phyloP scores from a whole-genome alignment of 2,797 vertebrate genomes.

The Mastacembelus armatus region DNA sequence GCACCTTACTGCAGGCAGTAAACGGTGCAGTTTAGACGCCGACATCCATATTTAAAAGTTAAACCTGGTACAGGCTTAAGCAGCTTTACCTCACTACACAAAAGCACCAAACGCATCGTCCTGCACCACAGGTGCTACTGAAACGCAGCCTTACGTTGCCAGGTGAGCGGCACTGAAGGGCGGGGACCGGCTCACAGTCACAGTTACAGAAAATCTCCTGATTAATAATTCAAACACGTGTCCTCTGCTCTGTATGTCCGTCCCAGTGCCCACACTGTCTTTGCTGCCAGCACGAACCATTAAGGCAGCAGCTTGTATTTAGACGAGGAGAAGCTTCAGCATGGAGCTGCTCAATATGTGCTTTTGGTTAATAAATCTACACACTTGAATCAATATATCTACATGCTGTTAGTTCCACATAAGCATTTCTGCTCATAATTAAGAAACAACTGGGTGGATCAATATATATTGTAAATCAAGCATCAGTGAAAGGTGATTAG shows the following conservation, averaged over 20 bases:
- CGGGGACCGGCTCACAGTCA: conserved; percentile 30
- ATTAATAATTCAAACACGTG: conserved; percentile 77
- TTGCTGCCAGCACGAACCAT: conserved; percentile 61
- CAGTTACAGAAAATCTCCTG: conserved; percentile 44
- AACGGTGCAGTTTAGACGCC: too few species aligned
- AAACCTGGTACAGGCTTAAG: not conserved
- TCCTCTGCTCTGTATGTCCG: conserved; percentile 55
- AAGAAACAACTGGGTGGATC: too few species aligned
- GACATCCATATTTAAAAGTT: not conserved
- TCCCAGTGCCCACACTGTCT: conserved; percentile 39
- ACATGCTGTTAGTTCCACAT: not conserved
- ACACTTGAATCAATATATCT: not conserved
- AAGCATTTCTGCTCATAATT: conserved; percentile 4
- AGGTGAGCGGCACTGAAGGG: conserved; percentile 55
- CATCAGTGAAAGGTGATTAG: too few species aligned
- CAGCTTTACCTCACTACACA: conserved; percentile 10
- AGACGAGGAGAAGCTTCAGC: conserved; percentile 8
- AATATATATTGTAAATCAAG: too few species aligned
- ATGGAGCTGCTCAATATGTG: not conserved
- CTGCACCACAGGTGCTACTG: conserved; percentile 33
- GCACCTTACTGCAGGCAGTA: conserved; percentile 41
- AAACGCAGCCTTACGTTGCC: conserved; percentile 48
- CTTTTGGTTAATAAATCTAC: not conserved
- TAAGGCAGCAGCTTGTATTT: conserved; percentile 56
- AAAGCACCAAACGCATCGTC: too few species aligned